Base-by-base conservation (phyloP, 2,797 vertebrate species). In the Smutsia gigantea region DNA sequence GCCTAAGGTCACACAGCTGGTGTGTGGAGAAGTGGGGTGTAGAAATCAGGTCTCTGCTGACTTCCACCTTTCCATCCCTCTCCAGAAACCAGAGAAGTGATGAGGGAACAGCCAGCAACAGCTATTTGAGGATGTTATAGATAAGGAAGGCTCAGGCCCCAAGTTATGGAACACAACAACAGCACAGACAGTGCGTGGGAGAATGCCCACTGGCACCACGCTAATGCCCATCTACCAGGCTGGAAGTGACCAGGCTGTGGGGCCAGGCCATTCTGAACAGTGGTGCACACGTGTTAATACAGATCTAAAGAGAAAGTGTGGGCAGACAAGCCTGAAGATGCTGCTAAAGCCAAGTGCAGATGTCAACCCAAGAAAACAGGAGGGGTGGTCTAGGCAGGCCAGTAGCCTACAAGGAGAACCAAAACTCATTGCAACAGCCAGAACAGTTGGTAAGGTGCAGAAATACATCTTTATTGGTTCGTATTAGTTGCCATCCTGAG, bases 141-240 rank as follows among this genome's bases (percentile, higher is more conserved):
- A 75, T 10, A 72, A 90, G 42, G 17, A 55, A 46, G 17, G 5
- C 61, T 37, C 14, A 82, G 27, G 12, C 63, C 51, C 3, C 0
- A 39, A 37, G 19, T 55, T 59, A 17, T 2, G 15, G 17, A 74
- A 34, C 37, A 57, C 59, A 71, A n/a, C 7, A 23, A 21, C 15
- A 25, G 25, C 23, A 19, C 37, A 31, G 31, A 82, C 15, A 53
- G 7, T 3, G 14, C 66, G n/a, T 1, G 1, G 12, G 51, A 78
- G 7, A 14, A 18, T 0, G 5, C 15, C 57, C n/a, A 46, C 18
- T 11, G 17, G 21, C 21, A 23, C 79, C 66, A 37, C 0, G 0
- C n/a, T 27, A 27, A 21, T 3, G 55, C 21, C 69, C 19, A 5
- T 2, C 53, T 84, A 7, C 25, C 7, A 21, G 69, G 42, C 51